Evolutionary conservation across 2,888 invertebrate genomes (phyloP), one percentile per base, ranked within the genome.

Genomic region (Lochmaea crataegi): DNA sequence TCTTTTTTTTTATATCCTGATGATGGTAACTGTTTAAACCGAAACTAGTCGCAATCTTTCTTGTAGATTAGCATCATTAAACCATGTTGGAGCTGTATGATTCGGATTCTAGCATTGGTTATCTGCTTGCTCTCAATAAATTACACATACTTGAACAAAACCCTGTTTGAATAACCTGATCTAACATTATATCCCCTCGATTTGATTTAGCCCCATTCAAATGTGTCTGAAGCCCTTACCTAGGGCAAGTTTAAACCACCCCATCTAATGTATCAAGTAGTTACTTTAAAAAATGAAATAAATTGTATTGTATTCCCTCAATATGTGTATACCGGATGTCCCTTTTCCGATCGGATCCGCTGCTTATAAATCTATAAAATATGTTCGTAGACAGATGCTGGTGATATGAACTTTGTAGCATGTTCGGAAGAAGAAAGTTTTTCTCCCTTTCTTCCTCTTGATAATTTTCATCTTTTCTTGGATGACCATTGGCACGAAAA

Each of bases 131-230:
- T 63, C 61, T 18, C 42, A 63, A 63, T 63, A 63, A 41, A 42
- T 63, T n/a, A 42, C 61, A 63, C 42, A 42, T 42, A 63, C 42
- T 63, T 63, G 61, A 63, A 63, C 42, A 63, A 63, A 63, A 63
- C 16, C 18, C 26, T 18, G 16, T 63, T 63, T 63, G 61, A 63
- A 42, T 63, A 42, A 63, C 18, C 61, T 63, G 42, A 63, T 63
- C 61, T 63, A 63, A 63, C n/a, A n/a, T n/a, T 42, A 26, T 63
- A 41, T 41, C 42, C 42, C 61, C 61, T 42, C 16, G 16, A 6
- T 18, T 18, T 42, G 11, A 18, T 63, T 63, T 42, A n/a, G 3
- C 16, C 38, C 60, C n/a, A 60, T 60, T 32, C 60, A 60, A 38
- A 32, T n/a, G 32, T 60, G 56, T 22, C n/a, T n/a, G n/a, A 16